phyloP scores from a whole-genome alignment of 2,113 vertebrate genomes.

The Oncorhynchus masou region DNA sequence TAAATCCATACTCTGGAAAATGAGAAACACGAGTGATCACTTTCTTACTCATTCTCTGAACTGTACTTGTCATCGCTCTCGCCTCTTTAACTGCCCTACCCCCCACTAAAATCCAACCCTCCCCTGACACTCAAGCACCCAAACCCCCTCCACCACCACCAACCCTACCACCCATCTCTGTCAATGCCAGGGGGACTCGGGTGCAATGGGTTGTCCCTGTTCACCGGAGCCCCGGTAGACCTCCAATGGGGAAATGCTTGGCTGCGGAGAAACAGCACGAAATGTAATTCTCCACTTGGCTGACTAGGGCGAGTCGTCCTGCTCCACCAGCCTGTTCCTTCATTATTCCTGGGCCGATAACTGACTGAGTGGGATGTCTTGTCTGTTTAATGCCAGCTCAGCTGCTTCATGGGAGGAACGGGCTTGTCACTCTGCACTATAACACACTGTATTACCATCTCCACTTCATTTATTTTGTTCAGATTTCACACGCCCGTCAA shows the following conservation, averaged over 20 bases:
- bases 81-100: slow-evolving; percentile 53
- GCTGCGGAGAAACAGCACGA: slow-evolving; percentile 73
- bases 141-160: slow-evolving; percentile 44
- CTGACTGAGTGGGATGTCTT: slow-evolving; percentile 80
- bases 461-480: slow-evolving; percentile 78
- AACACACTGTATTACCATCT: slow-evolving; percentile 75
- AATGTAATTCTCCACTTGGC: slow-evolving; percentile 87
- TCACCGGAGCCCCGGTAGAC: slow-evolving; percentile 58
- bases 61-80: slow-evolving; percentile 54
- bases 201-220: slow-evolving; percentile 55
- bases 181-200: slow-evolving; percentile 55
- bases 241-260: slow-evolving; percentile 63
- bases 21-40: slow-evolving; percentile 58
- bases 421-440: slow-evolving; percentile 72
- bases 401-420: slow-evolving; percentile 73
- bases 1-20: slow-evolving; percentile 64
- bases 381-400: slow-evolving; percentile 84
- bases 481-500: slow-evolving; percentile 60
- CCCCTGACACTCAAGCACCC: slow-evolving; percentile 55
- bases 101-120: slow-evolving; percentile 53
- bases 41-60: slow-evolving; percentile 61
- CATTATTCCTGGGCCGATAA: slow-evolving; percentile 83
- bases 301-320: slow-evolving; percentile 78
- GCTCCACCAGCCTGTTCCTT: slow-evolving; percentile 77
- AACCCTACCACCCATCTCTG: slow-evolving; percentile 61